These are phyloP conservation scores for Habropoda laboriosa DNA, from an alignment of 1,140 invertebrate species.

Conservation along the genomic window DNA sequence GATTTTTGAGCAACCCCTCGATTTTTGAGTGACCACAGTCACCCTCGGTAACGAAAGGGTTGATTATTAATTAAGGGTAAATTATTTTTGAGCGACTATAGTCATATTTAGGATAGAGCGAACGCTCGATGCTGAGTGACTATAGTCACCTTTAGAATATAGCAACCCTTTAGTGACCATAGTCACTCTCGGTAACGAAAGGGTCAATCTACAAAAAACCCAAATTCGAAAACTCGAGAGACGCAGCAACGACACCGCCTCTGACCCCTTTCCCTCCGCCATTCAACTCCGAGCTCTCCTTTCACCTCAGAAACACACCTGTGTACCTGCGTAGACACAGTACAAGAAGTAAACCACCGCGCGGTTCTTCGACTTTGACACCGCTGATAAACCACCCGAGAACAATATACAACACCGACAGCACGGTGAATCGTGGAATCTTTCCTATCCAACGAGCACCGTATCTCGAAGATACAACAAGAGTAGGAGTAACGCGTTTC, in stretches of 20 bases:
- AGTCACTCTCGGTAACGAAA: background rate
- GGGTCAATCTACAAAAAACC: no score
- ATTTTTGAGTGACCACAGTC: background rate
- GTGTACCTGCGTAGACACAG: no score
- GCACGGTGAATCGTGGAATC: background rate
- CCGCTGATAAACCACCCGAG: background rate
- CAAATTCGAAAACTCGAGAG: background rate
- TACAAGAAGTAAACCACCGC: background rate
- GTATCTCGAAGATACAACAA: no score
- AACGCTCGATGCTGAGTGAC: no score
- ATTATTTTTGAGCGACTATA: no score
- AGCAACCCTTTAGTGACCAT: background rate
- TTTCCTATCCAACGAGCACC: background rate
- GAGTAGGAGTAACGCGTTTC: background rate
- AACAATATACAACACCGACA: background rate
- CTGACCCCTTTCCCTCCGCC: background rate
- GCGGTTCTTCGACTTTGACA: background rate
- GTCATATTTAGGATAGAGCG: no score
- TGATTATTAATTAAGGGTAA: no score
- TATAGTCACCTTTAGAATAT: no score
- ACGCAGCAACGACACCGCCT: background rate
- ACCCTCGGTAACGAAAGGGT: background rate
- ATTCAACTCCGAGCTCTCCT: background rate
- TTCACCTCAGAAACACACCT: background rate
- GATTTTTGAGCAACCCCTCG: background rate